These are phyloP conservation scores for Galerucella nymphaeae DNA, from an alignment of 2,888 invertebrate species.

Conservation along the genomic window DNA sequence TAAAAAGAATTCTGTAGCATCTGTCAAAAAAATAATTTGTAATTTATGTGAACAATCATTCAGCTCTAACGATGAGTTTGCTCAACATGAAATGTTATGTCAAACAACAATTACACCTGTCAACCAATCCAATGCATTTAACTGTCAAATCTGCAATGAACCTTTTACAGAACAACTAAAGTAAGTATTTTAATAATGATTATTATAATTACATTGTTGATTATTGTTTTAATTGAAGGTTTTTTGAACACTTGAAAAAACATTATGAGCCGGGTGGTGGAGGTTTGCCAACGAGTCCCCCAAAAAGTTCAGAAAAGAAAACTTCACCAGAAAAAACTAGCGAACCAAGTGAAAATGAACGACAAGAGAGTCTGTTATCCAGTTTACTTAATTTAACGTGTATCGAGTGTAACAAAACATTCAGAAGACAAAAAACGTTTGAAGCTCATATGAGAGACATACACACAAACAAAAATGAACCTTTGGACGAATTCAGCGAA, in stretches of 20 bases:
- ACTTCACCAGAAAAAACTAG: constrained; percentile 26
- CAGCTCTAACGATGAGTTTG: constrained; percentile 61
- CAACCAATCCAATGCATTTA: constrained; percentile 68
- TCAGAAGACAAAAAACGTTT: constrained; percentile 73
- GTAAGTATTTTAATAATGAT: constrained; percentile 40
- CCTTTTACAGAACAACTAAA: constrained; percentile 79
- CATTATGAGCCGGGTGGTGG: constrained; percentile 76
- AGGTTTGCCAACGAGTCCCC: constrained; percentile 36
- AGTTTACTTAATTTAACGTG: constrained; percentile 60
- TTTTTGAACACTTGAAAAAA: constrained; percentile 86
- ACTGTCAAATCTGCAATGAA: constrained; percentile 84
- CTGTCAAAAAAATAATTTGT: constrained; percentile 63
- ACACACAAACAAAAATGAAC: constrained; percentile 66
- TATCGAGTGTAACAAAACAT: constrained; percentile 68
- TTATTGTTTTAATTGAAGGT: constrained; percentile 62
- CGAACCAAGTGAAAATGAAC: constrained; percentile 41
- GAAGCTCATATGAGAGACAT: constrained; percentile 72
- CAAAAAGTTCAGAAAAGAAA: constrained; percentile 29
- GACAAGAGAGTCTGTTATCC: constrained; percentile 55
- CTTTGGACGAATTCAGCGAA: constrained; percentile 82
- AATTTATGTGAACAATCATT: constrained; percentile 66
- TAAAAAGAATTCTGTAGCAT: constrained; percentile 62
- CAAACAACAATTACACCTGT: constrained; percentile 61
- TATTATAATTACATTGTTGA: background rate
- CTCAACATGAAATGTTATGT: constrained; percentile 67